These are phyloP conservation scores for Chroicocephalus ridibundus DNA, from an alignment of 2,113 vertebrate species.

Conservation along the genomic window DNA sequence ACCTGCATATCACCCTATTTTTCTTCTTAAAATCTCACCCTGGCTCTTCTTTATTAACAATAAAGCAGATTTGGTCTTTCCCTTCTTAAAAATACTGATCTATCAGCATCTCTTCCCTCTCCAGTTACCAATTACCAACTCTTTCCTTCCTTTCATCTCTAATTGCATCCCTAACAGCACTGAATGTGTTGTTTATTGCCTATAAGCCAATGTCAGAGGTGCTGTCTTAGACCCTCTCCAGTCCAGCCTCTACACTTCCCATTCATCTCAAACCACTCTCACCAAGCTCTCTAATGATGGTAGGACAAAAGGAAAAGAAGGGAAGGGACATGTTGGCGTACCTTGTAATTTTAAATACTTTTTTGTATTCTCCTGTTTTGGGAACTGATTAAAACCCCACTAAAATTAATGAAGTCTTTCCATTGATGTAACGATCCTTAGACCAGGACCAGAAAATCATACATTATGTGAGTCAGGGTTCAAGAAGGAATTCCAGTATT, in stretches of 20 bases:
- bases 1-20: not conserved
- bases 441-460: not conserved
- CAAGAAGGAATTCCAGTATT: constrained; percentile 25
- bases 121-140: not conserved
- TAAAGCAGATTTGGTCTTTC: not conserved
- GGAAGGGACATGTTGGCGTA: not conserved
- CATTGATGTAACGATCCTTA: not conserved
- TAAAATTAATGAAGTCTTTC: constrained; percentile 9
- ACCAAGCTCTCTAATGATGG: not conserved
- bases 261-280: not conserved
- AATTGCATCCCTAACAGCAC: not conserved
- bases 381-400: not conserved
- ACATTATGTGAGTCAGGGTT: constrained; percentile 1
- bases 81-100: not conserved
- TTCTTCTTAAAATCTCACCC: not conserved
- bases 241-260: not conserved
- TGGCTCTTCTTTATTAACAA: not conserved
- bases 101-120: not conserved
- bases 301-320: not conserved
- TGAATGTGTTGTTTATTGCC: not conserved
- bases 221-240: not conserved
- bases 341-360: not conserved
- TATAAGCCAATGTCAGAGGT: not conserved
- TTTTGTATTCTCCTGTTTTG: not conserved
- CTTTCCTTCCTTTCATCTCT: not conserved